Base-by-base conservation (phyloP, 2,888 invertebrate species). In the Chloroclysta siterata region DNA sequence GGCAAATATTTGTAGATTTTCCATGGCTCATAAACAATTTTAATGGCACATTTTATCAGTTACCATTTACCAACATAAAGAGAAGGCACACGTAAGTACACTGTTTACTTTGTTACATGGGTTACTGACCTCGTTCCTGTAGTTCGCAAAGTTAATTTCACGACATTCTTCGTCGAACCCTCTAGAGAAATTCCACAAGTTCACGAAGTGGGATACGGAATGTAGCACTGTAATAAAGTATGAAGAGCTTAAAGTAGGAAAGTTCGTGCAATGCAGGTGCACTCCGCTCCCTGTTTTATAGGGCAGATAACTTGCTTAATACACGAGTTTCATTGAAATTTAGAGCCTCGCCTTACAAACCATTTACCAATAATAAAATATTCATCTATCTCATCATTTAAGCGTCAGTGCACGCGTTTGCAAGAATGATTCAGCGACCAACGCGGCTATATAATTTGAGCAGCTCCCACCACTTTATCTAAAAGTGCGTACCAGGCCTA, bases 151-250 rank as follows among this genome's bases (percentile, higher is more conserved):
- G 80, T 94, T 94, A 74, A 94, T 88, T 72, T 92, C 93, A 29
- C 70, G 74, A 68, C 81, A 80, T 66, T 77, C 72, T 59, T 85
- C 81, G 74, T 93, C 90, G 84, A 89, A 94, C 69, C 88, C 82
- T 69, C 85, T 84, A 46, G 94, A 94, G 83, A 94, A 94, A 82
- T 94, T 94, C 87, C 92, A 89, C 71, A 94, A 86, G 82, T 94
- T 94, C 64, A 89, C 83, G 70, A 93, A 87, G 79, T 94, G 94
- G 52, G 94, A 94, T 71, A 87, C 82, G 73, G 94, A 92, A 85
- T 94, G 94, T 77, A 92, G 76, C 72, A 92, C 94, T 94, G 88
- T 51, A 90, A 73, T 60, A 75, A 77, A 50, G 47, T 48, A 54
- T 41, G 58, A 51, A 63, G 57, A 53, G n/a, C 44, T 54, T 62